Evolutionary conservation across 2,888 invertebrate genomes (phyloP).

Genomic region (Crocallis elinguaria): DNA sequence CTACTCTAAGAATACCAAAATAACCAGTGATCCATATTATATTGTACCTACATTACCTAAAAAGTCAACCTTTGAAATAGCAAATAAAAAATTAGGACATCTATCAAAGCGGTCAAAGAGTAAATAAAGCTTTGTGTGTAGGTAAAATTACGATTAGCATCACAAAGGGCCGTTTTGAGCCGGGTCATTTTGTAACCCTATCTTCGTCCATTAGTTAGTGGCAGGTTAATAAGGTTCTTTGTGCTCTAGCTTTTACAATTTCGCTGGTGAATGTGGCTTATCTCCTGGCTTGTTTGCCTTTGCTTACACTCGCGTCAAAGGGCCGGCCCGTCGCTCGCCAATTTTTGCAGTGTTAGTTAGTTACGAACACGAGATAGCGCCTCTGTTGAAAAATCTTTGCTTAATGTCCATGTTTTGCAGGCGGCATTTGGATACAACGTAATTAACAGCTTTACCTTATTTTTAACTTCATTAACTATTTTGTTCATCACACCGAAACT

Average conservation of each 20-base stretch:
- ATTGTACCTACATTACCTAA: too few relatives aligned
- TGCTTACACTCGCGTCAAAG: slow-evolving; percentile 65
- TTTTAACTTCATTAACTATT: too few relatives aligned
- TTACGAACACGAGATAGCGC: slow-evolving; percentile 61
- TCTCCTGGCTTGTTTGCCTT: slow-evolving; percentile 75
- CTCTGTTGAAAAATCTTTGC: slow-evolving; percentile 34
- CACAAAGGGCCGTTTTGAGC: slow-evolving; percentile 57
- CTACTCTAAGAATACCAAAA: not conserved
- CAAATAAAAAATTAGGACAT: slow-evolving; percentile 31
- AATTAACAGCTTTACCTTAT: not conserved
- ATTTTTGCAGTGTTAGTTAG: slow-evolving; percentile 72
- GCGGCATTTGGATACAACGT: not conserved
- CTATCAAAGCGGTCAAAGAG: slow-evolving; percentile 44
- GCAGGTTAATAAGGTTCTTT: slow-evolving; percentile 80
- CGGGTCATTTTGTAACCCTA: slow-evolving; percentile 68
- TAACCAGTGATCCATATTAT: not conserved
- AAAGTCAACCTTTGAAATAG: not conserved
- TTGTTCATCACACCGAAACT: too few relatives aligned
- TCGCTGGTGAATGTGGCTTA: slow-evolving; percentile 76
- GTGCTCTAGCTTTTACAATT: slow-evolving; percentile 75
- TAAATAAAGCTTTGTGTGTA: slow-evolving; percentile 44
- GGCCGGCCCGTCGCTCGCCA: slow-evolving; percentile 54
- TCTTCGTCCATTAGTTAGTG: slow-evolving; percentile 77
- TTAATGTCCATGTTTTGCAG: not conserved
- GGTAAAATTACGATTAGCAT: slow-evolving; percentile 64